These are phyloP conservation scores for Phataginus tetradactyla DNA, from an alignment of 2,797 vertebrate species.

Conservation along the genomic window DNA sequence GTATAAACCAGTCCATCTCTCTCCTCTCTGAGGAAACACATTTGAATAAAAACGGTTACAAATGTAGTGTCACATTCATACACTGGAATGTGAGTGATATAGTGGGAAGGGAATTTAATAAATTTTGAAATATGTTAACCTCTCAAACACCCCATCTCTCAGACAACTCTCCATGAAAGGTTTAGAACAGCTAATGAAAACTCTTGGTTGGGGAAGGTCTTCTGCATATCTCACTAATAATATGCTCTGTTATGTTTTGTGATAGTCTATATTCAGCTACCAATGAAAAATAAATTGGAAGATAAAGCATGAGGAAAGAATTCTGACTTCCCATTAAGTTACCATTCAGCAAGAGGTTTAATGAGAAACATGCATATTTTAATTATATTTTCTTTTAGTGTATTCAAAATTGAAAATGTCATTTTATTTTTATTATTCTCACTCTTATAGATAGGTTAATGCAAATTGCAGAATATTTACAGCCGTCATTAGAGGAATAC, in stretches of 20 bases:
- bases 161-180: background rate
- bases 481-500: constrained; percentile 70
- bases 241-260: constrained; percentile 60
- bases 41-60: constrained; percentile 74
- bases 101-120: constrained; percentile 40
- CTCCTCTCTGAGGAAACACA: constrained; percentile 55
- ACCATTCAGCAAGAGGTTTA: constrained; percentile 61
- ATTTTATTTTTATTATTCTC: constrained; percentile 77
- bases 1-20: constrained; percentile 55
- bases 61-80: constrained; percentile 48
- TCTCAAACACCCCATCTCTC: constrained; percentile 34
- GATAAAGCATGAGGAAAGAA: constrained; percentile 28
- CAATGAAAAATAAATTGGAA: constrained; percentile 61
- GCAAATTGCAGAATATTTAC: constrained; percentile 63
- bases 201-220: constrained; percentile 26
- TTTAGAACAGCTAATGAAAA: constrained; percentile 46
- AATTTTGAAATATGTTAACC: constrained; percentile 57
- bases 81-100: background rate
- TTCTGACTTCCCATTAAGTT: constrained; percentile 29
- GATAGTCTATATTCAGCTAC: constrained; percentile 55
- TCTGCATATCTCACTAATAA: constrained; percentile 60
- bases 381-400: constrained; percentile 60
- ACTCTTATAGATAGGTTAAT: constrained; percentile 61
- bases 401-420: constrained; percentile 67
- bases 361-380: constrained; percentile 43